phyloP scores from a whole-genome alignment of 1,140 invertebrate species.

The Pomacea maculata region DNA sequence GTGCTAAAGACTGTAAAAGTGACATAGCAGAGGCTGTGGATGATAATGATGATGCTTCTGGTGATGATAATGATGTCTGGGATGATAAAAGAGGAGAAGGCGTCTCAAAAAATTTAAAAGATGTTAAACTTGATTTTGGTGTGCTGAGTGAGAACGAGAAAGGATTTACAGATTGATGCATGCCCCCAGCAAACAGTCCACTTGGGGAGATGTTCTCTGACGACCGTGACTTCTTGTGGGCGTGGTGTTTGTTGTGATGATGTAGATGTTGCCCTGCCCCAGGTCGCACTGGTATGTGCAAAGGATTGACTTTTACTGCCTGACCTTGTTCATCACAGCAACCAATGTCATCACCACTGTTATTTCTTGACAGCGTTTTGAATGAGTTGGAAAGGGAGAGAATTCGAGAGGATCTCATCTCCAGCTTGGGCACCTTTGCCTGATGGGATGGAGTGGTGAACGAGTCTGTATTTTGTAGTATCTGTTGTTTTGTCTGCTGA shows the following conservation, averaged over 20 bases:
- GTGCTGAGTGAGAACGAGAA: constrained; percentile 59
- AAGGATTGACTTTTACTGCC: constrained; percentile 24
- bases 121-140: constrained; percentile 52
- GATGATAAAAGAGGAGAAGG: neutral
- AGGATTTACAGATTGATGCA: constrained; percentile 38
- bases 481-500: neutral
- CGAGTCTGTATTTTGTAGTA: neutral
- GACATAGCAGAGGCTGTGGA: neutral
- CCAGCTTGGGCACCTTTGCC: constrained; percentile 56
- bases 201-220: constrained; percentile 48
- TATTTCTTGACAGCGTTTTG: constrained; percentile 11
- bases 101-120: constrained; percentile 53
- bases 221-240: constrained; percentile 43
- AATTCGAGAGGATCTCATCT: constrained; percentile 52
- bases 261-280: constrained; percentile 5
- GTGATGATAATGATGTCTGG: neutral
- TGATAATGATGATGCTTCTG: constrained; percentile 1
- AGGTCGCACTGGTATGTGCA: constrained; percentile 9
- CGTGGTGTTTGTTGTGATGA: constrained; percentile 23
- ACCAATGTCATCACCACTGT: neutral
- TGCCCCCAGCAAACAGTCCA: constrained; percentile 21
- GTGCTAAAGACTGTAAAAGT: neutral
- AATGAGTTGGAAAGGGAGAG: constrained; percentile 31
- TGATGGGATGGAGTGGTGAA: constrained; percentile 21
- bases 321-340: constrained; percentile 15